These are phyloP conservation scores for Meriones unguiculatus DNA, from an alignment of 2,113 vertebrate genomes.

Conservation along the genomic window DNA sequence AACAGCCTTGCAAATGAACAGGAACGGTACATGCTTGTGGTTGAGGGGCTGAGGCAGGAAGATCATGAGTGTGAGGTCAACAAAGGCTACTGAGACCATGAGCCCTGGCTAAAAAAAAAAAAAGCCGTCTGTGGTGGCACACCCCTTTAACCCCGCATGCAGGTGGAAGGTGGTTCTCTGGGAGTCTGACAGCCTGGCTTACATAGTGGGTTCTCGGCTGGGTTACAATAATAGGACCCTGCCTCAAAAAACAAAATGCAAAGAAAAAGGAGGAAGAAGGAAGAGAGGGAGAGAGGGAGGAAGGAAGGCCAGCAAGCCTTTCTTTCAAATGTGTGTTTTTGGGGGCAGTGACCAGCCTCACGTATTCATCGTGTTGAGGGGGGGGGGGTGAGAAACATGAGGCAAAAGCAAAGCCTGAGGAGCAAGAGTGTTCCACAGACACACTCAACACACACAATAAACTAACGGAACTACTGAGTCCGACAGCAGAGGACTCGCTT, in stretches of 20 bases:
- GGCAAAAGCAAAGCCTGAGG: not conserved
- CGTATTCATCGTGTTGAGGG: not conserved
- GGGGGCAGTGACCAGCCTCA: not conserved
- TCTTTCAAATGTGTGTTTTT: not conserved
- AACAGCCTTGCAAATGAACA: not conserved
- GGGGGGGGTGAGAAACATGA: not conserved
- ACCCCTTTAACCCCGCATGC: not conserved
- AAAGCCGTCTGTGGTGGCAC: not conserved
- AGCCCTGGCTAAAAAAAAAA: not conserved
- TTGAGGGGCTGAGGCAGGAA: not conserved
- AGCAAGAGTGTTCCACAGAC: not conserved
- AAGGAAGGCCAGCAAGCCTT: not conserved
- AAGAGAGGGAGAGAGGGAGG: not conserved
- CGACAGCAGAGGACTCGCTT: not conserved
- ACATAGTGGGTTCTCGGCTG: not conserved
- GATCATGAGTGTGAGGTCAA: not conserved
- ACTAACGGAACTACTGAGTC: not conserved
- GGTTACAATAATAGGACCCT: not conserved
- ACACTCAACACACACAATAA: not conserved
- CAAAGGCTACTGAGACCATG: not conserved
- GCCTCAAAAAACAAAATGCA: not conserved
- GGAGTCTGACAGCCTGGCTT: not conserved
- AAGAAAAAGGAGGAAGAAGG: not conserved
- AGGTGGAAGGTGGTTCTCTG: not conserved
- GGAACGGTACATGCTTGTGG: not conserved